A percentile compares a stretch with the other conserved stretches of the same genome.
phyloP scores from a whole-genome alignment of 2,797 vertebrate species.

The Clarias fuscus region DNA sequence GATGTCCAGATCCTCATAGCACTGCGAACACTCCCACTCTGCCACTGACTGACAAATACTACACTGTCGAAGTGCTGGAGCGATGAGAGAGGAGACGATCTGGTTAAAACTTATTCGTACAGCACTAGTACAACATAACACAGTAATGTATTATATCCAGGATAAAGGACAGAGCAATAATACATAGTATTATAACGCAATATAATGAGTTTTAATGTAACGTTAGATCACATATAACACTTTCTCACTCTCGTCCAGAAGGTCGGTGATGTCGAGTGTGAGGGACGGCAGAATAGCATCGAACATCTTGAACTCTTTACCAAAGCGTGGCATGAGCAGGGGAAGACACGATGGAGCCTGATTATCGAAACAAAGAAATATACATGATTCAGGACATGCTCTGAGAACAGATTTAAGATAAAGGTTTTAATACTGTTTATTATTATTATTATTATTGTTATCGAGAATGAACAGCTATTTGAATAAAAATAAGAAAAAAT shows the following conservation, averaged over 20 bases:
- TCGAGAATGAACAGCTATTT: not conserved
- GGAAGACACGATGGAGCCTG: constrained; percentile 83
- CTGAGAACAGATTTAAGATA: not conserved
- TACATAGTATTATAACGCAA: not conserved
- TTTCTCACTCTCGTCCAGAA: constrained; percentile 80
- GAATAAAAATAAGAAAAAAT: not conserved
- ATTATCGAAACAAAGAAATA: not conserved
- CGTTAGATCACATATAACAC: not conserved
- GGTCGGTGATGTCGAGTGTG: constrained; percentile 82
- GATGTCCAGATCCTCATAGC: constrained; percentile 79
- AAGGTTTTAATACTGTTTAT: not conserved
- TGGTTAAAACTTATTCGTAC: not conserved
- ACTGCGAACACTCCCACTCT: constrained; percentile 78
- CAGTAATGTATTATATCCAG: not conserved
- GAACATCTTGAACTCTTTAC: constrained; percentile 86
- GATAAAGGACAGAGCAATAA: not conserved
- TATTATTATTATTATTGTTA: not conserved
- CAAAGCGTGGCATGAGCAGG: constrained; percentile 84
- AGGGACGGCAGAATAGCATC: constrained; percentile 79
- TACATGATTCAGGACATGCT: not conserved
- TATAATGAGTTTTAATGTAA: not conserved
- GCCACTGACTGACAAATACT: constrained; percentile 82
- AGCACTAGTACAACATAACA: not conserved
- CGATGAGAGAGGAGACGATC: not conserved
- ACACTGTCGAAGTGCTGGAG: constrained; percentile 78